A percentile compares a stretch with the other conserved stretches of the same genome.
Evolutionary conservation across 2,888 invertebrate genomes (phyloP).

Genomic region (Cryptocephalus moraei): DNA sequence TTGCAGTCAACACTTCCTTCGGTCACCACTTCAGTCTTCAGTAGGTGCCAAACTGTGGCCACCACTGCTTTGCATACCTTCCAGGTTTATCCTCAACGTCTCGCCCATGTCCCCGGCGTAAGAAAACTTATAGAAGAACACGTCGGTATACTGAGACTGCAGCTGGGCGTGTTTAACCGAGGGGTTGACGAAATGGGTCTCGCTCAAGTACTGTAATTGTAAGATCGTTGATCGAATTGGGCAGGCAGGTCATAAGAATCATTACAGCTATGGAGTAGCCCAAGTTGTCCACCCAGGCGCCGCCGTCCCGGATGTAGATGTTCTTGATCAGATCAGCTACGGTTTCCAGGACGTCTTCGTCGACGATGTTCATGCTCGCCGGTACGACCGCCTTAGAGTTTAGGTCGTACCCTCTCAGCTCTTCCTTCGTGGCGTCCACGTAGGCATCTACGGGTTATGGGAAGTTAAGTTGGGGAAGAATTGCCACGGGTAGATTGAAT

Average conservation of each 20-base stretch:
- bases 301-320: conserved; percentile 9
- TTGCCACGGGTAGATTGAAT: too few relatives aligned
- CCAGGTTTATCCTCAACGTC: conserved; percentile 9
- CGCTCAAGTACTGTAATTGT: background rate
- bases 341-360: conserved; percentile 1
- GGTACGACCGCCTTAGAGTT: conserved; percentile 1
- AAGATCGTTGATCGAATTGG: background rate
- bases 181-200: conserved; percentile 9
- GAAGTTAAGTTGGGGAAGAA: too few relatives aligned
- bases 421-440: conserved; percentile 6
- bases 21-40: too few relatives aligned
- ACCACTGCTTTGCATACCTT: too few relatives aligned
- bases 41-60: too few relatives aligned
- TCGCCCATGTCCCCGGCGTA: conserved; percentile 13
- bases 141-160: conserved; percentile 12
- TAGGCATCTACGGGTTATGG: too few relatives aligned
- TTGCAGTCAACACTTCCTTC: too few relatives aligned
- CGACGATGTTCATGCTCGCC: conserved; percentile 3
- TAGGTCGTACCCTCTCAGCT: conserved; percentile 7
- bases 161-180: conserved; percentile 14
- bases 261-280: conserved; percentile 15
- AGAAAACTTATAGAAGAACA: conserved; percentile 17
- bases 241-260: too few relatives aligned
- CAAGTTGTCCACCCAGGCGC: conserved; percentile 10
- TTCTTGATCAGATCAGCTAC: conserved; percentile 12